phyloP scores from a whole-genome alignment of 2,113 vertebrate species.

The Embiotoca jacksoni region DNA sequence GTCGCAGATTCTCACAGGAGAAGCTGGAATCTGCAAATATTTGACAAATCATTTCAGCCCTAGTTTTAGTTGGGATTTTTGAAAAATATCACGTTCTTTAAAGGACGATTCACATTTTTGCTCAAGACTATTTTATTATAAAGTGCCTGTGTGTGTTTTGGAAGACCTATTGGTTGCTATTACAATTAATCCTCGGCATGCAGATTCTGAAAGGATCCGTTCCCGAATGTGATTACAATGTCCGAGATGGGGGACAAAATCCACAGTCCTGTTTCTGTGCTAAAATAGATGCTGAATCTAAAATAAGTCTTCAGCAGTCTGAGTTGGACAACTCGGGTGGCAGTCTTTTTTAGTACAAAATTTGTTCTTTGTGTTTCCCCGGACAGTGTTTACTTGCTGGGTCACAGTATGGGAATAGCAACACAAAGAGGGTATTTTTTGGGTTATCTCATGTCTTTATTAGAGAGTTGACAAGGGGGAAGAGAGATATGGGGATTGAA shows the following conservation, averaged over 20 bases:
- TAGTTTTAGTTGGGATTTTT: not conserved
- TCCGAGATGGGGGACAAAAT: slow-evolving; percentile 2
- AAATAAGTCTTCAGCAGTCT: slow-evolving; percentile 17
- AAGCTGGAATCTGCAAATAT: not conserved
- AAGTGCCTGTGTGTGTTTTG: not conserved
- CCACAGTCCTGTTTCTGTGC: slow-evolving; percentile 12
- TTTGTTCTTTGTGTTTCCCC: slow-evolving; percentile 26
- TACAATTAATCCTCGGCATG: slow-evolving; percentile 10
- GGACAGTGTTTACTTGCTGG: not conserved
- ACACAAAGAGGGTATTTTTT: slow-evolving; percentile 29
- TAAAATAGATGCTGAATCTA: slow-evolving; percentile 25
- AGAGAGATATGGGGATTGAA: slow-evolving; percentile 4
- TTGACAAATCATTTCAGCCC: not conserved
- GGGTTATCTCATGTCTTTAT: not conserved
- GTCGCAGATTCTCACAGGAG: not conserved
- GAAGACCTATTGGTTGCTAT: slow-evolving; percentile 10
- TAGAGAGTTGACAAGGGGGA: slow-evolving; percentile 4
- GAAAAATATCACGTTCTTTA: not conserved
- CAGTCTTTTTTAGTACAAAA: slow-evolving; percentile 9
- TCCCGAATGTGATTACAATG: slow-evolving; percentile 10
- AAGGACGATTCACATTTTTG: not conserved
- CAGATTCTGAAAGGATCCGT: slow-evolving; percentile 8
- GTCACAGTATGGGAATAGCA: not conserved
- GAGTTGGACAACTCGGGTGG: slow-evolving; percentile 29
- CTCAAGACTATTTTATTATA: not conserved